Evolutionary conservation across 2,888 invertebrate genomes (phyloP).

Genomic region (Brachyptera risi): DNA sequence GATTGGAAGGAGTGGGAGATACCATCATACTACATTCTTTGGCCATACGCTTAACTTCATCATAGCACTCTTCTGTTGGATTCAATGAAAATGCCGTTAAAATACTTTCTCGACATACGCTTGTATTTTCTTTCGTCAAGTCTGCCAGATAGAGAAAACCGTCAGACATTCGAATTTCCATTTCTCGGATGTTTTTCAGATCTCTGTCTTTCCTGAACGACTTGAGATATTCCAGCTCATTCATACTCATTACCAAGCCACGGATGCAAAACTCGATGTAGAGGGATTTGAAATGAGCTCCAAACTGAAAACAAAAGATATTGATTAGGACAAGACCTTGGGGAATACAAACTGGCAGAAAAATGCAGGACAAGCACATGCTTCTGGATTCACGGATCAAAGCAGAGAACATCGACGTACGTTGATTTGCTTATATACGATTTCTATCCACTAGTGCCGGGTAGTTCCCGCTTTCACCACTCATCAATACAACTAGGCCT

Average conservation of each 20-base stretch:
- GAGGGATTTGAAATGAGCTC: conserved; percentile 55
- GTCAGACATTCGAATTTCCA: conserved; percentile 51
- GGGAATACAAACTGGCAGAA: not conserved
- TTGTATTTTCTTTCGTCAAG: conserved; percentile 54
- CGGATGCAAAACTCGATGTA: conserved; percentile 69
- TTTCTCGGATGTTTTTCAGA: conserved; percentile 56
- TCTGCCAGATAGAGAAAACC: conserved; percentile 63
- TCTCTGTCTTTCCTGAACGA: conserved; percentile 72
- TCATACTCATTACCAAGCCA: conserved; percentile 54
- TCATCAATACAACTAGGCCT: too few relatives aligned
- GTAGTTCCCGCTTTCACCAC: too few relatives aligned
- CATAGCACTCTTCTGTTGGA: conserved; percentile 48
- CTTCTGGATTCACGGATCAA: too few relatives aligned
- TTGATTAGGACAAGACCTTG: not conserved
- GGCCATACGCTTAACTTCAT: not conserved
- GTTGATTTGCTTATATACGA: too few relatives aligned
- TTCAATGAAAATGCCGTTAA: conserved; percentile 72
- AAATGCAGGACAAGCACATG: not conserved
- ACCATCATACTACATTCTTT: too few relatives aligned
- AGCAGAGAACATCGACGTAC: too few relatives aligned
- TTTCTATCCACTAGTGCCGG: too few relatives aligned
- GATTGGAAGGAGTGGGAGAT: not conserved
- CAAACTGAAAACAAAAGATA: conserved; percentile 47
- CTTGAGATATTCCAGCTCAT: conserved; percentile 38
- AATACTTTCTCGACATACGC: conserved; percentile 64